These are phyloP conservation scores for Philaenus spumarius DNA, from an alignment of 1,140 invertebrate genomes.

Conservation along the genomic window DNA sequence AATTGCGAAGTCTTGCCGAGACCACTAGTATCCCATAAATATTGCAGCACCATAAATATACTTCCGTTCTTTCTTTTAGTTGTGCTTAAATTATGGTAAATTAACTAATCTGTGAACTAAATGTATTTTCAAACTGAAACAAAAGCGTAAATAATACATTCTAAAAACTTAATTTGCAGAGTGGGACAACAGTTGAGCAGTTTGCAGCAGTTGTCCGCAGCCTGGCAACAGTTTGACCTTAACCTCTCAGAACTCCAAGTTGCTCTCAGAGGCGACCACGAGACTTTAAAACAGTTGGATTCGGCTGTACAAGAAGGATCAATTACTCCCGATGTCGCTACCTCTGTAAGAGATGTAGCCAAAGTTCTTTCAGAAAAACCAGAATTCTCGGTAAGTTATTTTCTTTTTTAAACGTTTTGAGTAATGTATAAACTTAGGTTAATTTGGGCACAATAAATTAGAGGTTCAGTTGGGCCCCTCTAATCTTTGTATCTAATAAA, in stretches of 20 bases:
- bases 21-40: not conserved
- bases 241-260: conserved; percentile 54
- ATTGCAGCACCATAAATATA: too few species aligned
- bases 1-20: not conserved
- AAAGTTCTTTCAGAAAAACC: conserved; percentile 59
- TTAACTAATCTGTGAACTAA: too few species aligned
- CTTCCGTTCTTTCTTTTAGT: too few species aligned
- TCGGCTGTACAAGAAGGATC: conserved; percentile 50
- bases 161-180: conserved; percentile 35
- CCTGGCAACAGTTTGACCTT: conserved; percentile 54
- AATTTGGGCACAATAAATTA: too few species aligned
- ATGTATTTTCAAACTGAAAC: not conserved
- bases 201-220: conserved; percentile 42
- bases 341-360: conserved; percentile 57
- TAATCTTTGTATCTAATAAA: too few species aligned
- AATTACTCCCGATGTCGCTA: conserved; percentile 49
- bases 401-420: too few species aligned
- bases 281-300: conserved; percentile 54
- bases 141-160: conserved; percentile 21
- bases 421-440: too few species aligned
- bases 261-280: conserved; percentile 53
- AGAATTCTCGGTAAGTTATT: conserved; percentile 26
- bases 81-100: too few species aligned
- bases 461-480: too few species aligned
- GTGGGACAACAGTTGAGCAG: conserved; percentile 32